phyloP scores from a whole-genome alignment of 2,113 vertebrate genomes.

The Pelvicachromis taeniatus region DNA sequence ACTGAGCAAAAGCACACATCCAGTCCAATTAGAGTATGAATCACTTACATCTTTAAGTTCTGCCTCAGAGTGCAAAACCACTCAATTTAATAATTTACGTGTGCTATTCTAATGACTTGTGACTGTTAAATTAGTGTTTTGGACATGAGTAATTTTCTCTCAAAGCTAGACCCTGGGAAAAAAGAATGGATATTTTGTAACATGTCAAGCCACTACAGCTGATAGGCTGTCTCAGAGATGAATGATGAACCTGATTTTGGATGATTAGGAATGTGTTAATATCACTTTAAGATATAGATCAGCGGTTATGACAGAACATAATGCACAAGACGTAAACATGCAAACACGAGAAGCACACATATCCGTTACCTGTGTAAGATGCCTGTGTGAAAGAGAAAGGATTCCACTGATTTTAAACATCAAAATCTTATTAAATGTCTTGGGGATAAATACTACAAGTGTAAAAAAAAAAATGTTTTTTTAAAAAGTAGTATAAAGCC shows the following conservation, averaged over 20 bases:
- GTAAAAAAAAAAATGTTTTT: neutral
- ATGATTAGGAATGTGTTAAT: neutral
- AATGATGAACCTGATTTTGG: neutral
- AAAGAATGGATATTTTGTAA: neutral
- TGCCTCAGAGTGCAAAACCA: conserved; percentile 33
- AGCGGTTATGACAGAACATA: neutral
- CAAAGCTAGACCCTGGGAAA: neutral
- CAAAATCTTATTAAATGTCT: neutral
- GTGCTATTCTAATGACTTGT: conserved; percentile 24
- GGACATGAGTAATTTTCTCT: conserved; percentile 29
- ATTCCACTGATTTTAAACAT: neutral
- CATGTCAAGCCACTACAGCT: neutral
- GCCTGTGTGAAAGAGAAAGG: neutral
- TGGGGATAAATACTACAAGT: neutral
- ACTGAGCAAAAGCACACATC: conserved; percentile 47
- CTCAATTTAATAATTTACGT: conserved; percentile 46
- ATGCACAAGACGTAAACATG: neutral
- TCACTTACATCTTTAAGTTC: conserved; percentile 53
- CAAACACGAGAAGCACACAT: neutral
- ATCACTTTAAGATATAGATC: neutral
- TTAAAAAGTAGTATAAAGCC: neutral
- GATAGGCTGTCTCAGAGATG: neutral
- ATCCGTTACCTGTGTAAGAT: neutral
- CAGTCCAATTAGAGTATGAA: conserved; percentile 47
- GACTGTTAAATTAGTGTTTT: conserved; percentile 26